These are phyloP conservation scores for Pao palembangensis DNA, from an alignment of 2,113 vertebrate species.

Conservation along the genomic window DNA sequence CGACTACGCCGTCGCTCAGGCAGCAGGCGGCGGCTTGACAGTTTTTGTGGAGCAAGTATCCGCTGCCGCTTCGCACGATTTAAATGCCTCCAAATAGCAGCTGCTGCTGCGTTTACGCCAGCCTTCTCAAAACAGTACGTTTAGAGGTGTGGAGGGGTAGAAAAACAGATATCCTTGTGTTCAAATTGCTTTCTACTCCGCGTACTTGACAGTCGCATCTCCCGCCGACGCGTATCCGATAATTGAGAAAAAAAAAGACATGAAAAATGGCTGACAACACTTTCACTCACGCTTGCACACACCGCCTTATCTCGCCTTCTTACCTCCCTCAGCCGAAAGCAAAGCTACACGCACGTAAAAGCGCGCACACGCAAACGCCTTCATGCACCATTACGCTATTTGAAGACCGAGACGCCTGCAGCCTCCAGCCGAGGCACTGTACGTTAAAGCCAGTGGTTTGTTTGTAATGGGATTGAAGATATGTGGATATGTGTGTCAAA, in stretches of 20 bases:
- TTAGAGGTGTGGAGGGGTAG: not conserved
- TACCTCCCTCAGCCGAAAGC: conserved; percentile 70
- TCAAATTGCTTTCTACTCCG: conserved; percentile 18
- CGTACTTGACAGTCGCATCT: conserved; percentile 45
- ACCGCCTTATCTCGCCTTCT: conserved; percentile 36
- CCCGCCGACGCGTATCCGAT: conserved; percentile 37
- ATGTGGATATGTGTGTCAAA: conserved; percentile 54
- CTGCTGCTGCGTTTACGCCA: conserved; percentile 70
- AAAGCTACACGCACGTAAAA: conserved; percentile 50
- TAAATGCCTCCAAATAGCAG: too few relatives aligned
- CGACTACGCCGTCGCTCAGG: conserved; percentile 52
- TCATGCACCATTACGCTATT: conserved; percentile 85
- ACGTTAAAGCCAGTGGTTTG: conserved; percentile 74
- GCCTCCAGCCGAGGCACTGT: conserved; percentile 70
- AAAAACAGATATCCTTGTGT: conserved; percentile 26
- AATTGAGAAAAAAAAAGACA: conserved; percentile 28
- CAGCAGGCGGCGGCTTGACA: conserved; percentile 66
- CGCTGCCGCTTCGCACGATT: conserved; percentile 58
- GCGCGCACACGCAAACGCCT: conserved; percentile 70
- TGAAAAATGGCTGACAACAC: conserved; percentile 98
- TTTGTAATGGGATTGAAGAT: conserved; percentile 36
- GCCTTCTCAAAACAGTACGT: conserved; percentile 53
- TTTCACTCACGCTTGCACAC: conserved; percentile 78
- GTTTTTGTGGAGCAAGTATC: conserved; percentile 57
- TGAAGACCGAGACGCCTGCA: conserved; percentile 72